Conservation (phyloP, 2,113 vertebrate species). For the Atlantisia rogersi region DNA sequence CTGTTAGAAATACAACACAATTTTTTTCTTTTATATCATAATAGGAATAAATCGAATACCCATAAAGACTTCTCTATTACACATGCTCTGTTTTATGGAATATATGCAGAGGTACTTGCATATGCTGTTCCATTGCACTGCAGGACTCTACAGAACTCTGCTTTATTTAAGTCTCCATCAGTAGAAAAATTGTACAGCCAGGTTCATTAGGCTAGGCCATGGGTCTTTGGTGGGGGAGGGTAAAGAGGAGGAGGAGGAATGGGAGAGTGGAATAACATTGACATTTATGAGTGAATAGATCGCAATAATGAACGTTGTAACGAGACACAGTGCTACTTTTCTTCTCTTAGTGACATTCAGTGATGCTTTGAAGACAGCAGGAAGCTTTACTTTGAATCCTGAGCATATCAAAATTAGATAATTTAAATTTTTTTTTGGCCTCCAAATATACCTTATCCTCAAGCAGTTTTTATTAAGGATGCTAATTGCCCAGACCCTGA, state of each 20-base stretch:
- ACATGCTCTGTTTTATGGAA: background rate
- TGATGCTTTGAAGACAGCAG: slow-evolving; percentile 63
- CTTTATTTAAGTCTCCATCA: slow-evolving; percentile 34
- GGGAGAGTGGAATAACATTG: slow-evolving; percentile 2
- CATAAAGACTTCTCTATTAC: slow-evolving; percentile 26
- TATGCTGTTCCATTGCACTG: background rate
- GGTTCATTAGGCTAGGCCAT: background rate
- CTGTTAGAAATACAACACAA: slow-evolving; percentile 15
- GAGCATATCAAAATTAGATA: slow-evolving; percentile 58
- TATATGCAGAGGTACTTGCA: background rate
- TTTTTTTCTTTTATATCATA: slow-evolving; percentile 44
- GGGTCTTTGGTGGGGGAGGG: too few species aligned
- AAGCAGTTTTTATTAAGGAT: slow-evolving; percentile 69
- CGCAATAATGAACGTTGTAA: slow-evolving; percentile 2
- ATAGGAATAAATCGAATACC: slow-evolving; percentile 46
- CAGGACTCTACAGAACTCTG: slow-evolving; percentile 13
- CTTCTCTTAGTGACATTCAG: slow-evolving; percentile 24
- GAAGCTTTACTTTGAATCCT: slow-evolving; percentile 52
- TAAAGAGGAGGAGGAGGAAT: background rate
- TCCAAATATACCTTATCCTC: slow-evolving; percentile 67
- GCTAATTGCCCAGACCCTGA: slow-evolving; percentile 68
- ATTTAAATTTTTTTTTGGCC: slow-evolving; percentile 24
- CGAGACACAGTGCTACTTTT: background rate
- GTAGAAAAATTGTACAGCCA: background rate
- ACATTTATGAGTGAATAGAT: slow-evolving; percentile 21